phyloP scores from a whole-genome alignment of 2,888 invertebrate species.

The Agrochola lota region DNA sequence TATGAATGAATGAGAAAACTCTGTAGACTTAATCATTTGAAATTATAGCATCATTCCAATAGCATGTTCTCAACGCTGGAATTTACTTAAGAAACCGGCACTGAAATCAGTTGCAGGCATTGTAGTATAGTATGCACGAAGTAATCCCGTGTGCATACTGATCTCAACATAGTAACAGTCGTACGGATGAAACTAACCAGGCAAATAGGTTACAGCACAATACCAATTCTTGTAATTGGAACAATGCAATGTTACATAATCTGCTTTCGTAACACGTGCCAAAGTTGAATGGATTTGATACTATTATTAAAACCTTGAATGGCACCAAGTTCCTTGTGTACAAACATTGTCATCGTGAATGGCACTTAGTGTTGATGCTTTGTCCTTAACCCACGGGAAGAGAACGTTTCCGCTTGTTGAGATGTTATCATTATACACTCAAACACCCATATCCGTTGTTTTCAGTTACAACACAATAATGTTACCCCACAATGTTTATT shows the following conservation, averaged over 20 bases:
- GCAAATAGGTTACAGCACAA: constrained; percentile 66
- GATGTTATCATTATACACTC: constrained; percentile 73
- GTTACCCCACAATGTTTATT: constrained; percentile 58
- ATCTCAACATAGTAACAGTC: constrained; percentile 47
- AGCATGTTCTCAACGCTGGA: constrained; percentile 13
- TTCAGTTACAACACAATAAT: constrained; percentile 62
- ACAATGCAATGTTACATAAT: constrained; percentile 76
- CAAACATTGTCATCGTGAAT: constrained; percentile 76
- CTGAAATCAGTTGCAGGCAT: constrained; percentile 28
- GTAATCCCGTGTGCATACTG: constrained; percentile 46
- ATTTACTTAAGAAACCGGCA: constrained; percentile 47
- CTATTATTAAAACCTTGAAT: constrained; percentile 74
- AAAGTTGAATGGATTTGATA: constrained; percentile 74
- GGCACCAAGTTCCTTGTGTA: constrained; percentile 67
- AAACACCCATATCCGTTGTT: constrained; percentile 73
- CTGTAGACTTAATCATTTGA: constrained; percentile 18
- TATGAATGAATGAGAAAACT: constrained; percentile 22
- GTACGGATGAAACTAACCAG: constrained; percentile 56
- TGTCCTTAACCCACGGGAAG: constrained; percentile 71
- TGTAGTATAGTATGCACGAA: constrained; percentile 20
- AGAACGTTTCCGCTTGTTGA: constrained; percentile 73
- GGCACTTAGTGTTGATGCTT: constrained; percentile 65
- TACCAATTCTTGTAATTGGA: constrained; percentile 65
- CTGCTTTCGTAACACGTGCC: constrained; percentile 71
- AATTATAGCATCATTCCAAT: constrained; percentile 33